Evolutionary conservation across 1,140 invertebrate species (phyloP).

Genomic region (Myzus persicae): DNA sequence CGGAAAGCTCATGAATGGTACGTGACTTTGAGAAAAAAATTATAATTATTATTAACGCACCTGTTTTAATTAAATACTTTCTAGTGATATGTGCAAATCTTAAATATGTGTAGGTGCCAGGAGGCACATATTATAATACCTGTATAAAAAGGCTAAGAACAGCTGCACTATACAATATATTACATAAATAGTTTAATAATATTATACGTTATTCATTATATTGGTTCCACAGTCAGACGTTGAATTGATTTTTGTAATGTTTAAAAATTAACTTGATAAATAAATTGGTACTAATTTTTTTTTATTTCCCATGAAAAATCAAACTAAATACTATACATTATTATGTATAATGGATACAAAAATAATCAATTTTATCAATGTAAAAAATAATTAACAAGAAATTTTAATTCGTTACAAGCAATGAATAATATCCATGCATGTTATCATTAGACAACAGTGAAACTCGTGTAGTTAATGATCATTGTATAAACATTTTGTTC

Average conservation of each 20-base stretch:
- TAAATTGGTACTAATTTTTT: background rate
- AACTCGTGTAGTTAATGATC: background rate
- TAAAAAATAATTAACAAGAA: background rate
- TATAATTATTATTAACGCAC: background rate
- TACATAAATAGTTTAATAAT: background rate
- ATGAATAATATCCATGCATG: background rate
- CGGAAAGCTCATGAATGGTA: background rate
- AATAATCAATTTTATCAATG: background rate
- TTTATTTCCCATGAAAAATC: slow-evolving; percentile 7
- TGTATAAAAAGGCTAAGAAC: background rate
- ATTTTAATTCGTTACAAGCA: too few relatives aligned
- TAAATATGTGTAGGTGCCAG: background rate
- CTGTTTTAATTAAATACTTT: background rate
- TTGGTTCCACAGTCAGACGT: background rate
- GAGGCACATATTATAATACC: background rate
- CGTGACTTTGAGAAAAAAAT: background rate
- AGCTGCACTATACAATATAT: background rate
- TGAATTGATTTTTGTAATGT: background rate
- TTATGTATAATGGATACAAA: background rate
- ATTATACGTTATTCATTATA: background rate
- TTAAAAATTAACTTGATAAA: background rate
- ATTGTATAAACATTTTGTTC: background rate
- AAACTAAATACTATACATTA: background rate
- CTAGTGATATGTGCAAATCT: background rate
- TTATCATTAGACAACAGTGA: slow-evolving; percentile 37